Evolutionary conservation across 2,113 vertebrate species (phyloP), one percentile per base, ranked within the genome.

Genomic region (Epinephelus cyanopodus): DNA sequence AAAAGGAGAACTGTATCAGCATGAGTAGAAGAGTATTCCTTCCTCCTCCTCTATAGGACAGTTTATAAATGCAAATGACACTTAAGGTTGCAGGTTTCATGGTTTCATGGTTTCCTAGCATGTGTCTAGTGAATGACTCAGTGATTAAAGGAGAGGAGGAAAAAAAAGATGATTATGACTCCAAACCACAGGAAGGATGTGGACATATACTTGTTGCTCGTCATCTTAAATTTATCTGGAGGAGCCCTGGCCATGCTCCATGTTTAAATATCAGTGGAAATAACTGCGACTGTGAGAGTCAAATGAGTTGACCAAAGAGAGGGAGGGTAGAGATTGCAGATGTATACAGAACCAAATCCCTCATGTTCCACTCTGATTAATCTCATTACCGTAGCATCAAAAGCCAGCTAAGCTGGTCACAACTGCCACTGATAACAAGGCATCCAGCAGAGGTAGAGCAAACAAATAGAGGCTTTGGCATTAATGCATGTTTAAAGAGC

Each of bases 301-400:
- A 75, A 71, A 37, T 0, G 54, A 52, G 60, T n/a, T 53, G 77
- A 67, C 42, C 64, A 7, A 21, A 48, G 18, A 45, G 65, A 63
- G 52, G 45, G 17, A 27, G 19, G 11, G 54, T 48, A 57, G 76
- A 69, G 47, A 74, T 62, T 61, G 52, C 79, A 84, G 72, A 73
- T 79, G 73, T 64, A 71, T 27, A 37, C 67, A 47, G 11, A 61
- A 47, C 62, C 74, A 77, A 86, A 89, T 71, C 72, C 67, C 68
- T 77, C 74, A 39, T 85, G 83, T 87, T 88, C 79, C 65, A 39
- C 82, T 82, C 73, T 85, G 88, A 90, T 90, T 87, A 87, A 90
- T 92, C 90, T 87, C 82, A 91, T 93, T 91, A 89, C 50, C 25
- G 29, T 27, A 67, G 85, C 85, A 92, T 90, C 86, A 90, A 90